A percentile compares a stretch with the other conserved stretches of the same genome.
Evolutionary conservation across 1,140 invertebrate species (phyloP).

Genomic region (Amphibalanus amphitrite): DNA sequence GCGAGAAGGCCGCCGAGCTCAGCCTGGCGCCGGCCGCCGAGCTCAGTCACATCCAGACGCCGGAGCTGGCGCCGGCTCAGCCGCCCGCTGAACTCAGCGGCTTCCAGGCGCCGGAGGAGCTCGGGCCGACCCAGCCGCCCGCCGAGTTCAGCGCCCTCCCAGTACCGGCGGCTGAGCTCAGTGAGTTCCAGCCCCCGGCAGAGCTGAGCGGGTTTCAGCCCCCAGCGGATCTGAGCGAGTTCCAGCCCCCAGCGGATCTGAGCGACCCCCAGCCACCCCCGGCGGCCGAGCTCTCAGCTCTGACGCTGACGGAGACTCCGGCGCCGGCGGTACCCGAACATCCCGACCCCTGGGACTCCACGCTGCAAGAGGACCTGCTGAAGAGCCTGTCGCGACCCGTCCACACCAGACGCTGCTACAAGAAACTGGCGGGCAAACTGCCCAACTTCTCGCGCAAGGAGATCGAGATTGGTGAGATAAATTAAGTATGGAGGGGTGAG

Average conservation of each 20-base stretch:
- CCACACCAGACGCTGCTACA: not conserved
- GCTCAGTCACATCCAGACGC: not conserved
- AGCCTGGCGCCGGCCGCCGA: not conserved
- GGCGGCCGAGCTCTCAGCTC: not conserved
- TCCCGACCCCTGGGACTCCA: not conserved
- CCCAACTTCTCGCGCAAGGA: not conserved
- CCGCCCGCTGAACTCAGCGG: not conserved
- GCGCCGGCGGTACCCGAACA: not conserved
- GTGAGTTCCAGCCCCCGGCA: not conserved
- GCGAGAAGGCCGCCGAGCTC: not conserved
- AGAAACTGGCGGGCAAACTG: not conserved
- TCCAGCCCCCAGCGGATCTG: not conserved
- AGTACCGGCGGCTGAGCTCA: no score
- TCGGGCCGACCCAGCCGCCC: not conserved
- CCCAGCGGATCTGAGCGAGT: not conserved
- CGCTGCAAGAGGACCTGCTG: not conserved
- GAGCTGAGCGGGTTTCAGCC: not conserved
- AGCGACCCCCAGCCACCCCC: not conserved
- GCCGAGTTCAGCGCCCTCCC: not conserved
- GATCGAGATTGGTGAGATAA: not conserved
- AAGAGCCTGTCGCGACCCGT: not conserved
- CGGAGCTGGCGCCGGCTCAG: not conserved
- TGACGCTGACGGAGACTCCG: not conserved
- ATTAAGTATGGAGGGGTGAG: no score
- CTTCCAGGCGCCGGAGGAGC: not conserved